Evolutionary conservation across 2,113 vertebrate species (phyloP).

Genomic region (Dasyornis broadbenti): DNA sequence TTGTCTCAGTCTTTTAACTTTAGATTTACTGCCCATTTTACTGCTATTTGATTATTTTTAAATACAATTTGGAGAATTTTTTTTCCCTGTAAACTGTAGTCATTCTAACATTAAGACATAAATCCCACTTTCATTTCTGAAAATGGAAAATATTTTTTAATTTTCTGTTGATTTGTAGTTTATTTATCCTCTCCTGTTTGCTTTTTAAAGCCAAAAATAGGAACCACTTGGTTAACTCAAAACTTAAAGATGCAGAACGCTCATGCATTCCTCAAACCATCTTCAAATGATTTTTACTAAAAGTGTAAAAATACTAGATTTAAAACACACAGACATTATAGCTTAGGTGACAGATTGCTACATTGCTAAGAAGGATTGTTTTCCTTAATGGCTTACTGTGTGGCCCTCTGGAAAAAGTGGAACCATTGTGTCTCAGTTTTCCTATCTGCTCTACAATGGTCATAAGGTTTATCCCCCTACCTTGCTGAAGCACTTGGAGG

Average conservation of each 20-base stretch:
- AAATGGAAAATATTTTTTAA: not conserved
- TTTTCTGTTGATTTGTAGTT: not conserved
- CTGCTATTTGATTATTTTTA: not conserved
- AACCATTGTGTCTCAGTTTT: not conserved
- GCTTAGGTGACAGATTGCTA: not conserved
- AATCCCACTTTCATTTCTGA: not conserved
- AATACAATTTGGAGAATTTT: not conserved
- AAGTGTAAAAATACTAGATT: not conserved
- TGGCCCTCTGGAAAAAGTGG: not conserved
- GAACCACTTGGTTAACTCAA: not conserved
- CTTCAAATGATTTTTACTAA: not conserved
- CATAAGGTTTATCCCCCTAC: not conserved
- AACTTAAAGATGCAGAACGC: not conserved
- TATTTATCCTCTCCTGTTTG: not conserved
- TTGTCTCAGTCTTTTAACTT: not conserved
- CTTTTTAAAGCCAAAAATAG: not conserved
- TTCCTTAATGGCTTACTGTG: not conserved
- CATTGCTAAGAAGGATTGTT: not conserved
- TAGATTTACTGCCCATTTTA: not conserved
- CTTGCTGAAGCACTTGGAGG: not conserved
- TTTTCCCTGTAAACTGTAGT: not conserved
- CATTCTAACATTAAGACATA: not conserved
- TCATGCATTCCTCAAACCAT: not conserved
- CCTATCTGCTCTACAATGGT: not conserved
- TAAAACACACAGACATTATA: not conserved